Evolutionary conservation across 1,140 invertebrate genomes (phyloP), one percentile per base, ranked within the genome.

Genomic region (Drosophila bifasciata): DNA sequence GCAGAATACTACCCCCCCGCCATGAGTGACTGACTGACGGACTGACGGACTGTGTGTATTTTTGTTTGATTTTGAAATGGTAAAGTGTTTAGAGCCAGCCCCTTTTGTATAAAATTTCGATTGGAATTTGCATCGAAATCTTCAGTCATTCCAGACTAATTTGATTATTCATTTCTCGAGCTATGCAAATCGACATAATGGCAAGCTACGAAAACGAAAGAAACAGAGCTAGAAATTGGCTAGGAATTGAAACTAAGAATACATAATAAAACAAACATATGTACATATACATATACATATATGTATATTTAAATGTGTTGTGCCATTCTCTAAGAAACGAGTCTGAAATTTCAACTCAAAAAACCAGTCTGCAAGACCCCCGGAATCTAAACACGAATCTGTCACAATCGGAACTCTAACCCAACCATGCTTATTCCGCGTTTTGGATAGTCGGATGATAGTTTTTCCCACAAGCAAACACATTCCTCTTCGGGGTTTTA

Each of bases 391-490:
- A 49, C 62, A 32, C 48, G 16, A 40, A 61, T 46, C 45, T 21
- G 62, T 68, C 64, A 68, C 61, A 49, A 68, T 66, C 60, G 36
- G 15, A 64, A 28, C 48, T 17, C 49, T 46, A 11, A 23, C 11
- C 8, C 9, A 3, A 41, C n/a, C 17, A 32, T 25, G 32, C 19
- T 40, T 2, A 9, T 13, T 11, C 32, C 11, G 4, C 11, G 11
- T 36, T 36, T 36, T 36, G 32, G 25, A 28, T 36, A 4, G 28
- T 32, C 28, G 32, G 3, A 9, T 9, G 8, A 15, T 45, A 66
- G 48, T 39, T 45, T 67, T 68, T 68, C 64, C 64, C 64, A 68
- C 64, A 46, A 28, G 17, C 17, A 19, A 56, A 55, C 39, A 44
- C 59, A 44, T 21, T 53, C 66, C 48, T 67, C n/a, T 5, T 4